Evolutionary conservation across 2,888 invertebrate genomes (phyloP), one percentile per base, ranked within the genome.

Genomic region (Stenchaetothrips biformis): DNA sequence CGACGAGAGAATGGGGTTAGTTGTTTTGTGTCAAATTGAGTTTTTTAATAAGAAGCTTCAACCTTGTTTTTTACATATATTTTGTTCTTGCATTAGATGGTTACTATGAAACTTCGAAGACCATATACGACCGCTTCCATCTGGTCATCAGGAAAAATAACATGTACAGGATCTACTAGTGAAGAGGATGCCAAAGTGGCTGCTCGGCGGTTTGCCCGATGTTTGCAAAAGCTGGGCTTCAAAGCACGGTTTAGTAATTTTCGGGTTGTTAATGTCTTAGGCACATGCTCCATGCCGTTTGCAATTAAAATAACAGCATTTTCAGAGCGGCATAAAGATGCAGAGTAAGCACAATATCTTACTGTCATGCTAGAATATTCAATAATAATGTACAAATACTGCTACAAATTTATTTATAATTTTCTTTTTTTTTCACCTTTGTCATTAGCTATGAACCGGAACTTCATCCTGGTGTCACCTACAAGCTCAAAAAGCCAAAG

Each of bases 141-240:
- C 85, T 99, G 98, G 97, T 98, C 98, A 80, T 98, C 98, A 80
- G 99, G 99, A 4, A 97, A 98, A 87, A 92, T 99, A 81, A 98
- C 96, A 62, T 96, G 96, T 87, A 97, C 97, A 78, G 97, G 97
- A 82, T 94, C 97, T 81, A 95, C 94, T 74, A 96, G 95, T 88
- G 93, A 93, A 86, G 87, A 87, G 6, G 93, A 95, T 86, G 95
- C 98, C 3, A 95, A 94, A 88, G 90, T 94, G 80, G 98, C 98
- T 25, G 97, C 98, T 48, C 91, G 99, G 81, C 91, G 94, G 84
- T 95, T 97, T 87, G 97, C 98, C 79, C 92, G 99, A 84, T 92
- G 93, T 82, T 89, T 99, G 81, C 96, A 97, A 87, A 96, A 95
- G 87, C 90, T 98, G 84, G 98, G 98, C 82, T 97, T 96, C 88